phyloP scores from a whole-genome alignment of 2,797 vertebrate genomes.

The Melanotaenia boesemani region DNA sequence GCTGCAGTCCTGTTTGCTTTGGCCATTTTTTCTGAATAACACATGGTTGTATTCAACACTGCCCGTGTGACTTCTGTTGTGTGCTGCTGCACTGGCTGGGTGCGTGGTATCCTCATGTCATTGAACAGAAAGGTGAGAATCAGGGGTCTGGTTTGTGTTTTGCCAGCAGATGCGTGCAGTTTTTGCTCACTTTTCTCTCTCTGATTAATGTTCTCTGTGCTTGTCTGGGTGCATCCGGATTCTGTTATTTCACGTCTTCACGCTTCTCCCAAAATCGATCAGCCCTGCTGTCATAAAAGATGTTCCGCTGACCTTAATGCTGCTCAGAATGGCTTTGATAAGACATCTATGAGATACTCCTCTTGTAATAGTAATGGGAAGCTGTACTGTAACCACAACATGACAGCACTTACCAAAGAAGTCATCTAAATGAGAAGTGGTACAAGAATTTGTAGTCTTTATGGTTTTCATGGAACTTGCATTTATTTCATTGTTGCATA shows the following conservation, averaged over 20 bases:
- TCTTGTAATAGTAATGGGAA: neutral
- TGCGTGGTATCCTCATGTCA: constrained; percentile 52
- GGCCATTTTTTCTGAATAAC: neutral
- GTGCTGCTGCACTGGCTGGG: constrained; percentile 40
- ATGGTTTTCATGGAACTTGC: neutral
- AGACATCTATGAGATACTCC: neutral
- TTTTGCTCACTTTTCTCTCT: constrained; percentile 24
- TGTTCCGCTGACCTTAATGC: constrained; percentile 14
- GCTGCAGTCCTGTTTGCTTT: constrained; percentile 9
- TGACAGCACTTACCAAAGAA: neutral
- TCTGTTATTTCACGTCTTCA: constrained; percentile 27
- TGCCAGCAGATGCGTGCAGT: constrained; percentile 53
- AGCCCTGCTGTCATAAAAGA: constrained; percentile 13
- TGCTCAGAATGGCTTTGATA: neutral
- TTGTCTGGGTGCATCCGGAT: constrained; percentile 20
- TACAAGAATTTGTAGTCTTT: neutral
- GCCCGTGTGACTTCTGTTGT: constrained; percentile 40
- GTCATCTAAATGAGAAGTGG: neutral
- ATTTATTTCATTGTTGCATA: neutral
- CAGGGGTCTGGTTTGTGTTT: constrained; percentile 55
- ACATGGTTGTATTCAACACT: constrained; percentile 11
- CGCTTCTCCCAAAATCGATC: constrained; percentile 16
- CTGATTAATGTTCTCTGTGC: constrained; percentile 5
- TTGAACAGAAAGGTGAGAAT: constrained; percentile 53
- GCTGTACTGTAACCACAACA: neutral